A percentile compares a stretch with the other conserved stretches of the same genome.
These are phyloP conservation scores for Cardinalis cardinalis DNA, from an alignment of 2,113 vertebrate genomes.

Conservation along the genomic window DNA sequence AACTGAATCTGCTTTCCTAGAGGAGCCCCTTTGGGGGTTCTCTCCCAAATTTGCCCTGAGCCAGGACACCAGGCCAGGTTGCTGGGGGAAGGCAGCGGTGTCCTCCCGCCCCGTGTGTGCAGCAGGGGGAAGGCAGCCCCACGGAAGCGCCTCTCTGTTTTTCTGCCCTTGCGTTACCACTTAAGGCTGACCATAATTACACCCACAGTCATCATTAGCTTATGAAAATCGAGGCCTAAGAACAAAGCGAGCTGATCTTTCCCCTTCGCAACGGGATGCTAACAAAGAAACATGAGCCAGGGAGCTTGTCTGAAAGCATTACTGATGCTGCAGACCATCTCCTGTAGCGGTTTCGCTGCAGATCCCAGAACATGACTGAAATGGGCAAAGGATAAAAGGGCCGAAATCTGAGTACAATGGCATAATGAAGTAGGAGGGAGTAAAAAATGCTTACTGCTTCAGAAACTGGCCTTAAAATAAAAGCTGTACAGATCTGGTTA, in stretches of 20 bases:
- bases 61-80: not conserved
- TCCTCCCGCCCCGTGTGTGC: fast-evolving
- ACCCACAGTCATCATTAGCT: slow-evolving; percentile 29
- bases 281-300: slow-evolving; percentile 44
- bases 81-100: fast-evolving
- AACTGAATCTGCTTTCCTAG: no score
- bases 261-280: slow-evolving; percentile 8
- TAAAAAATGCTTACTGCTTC: slow-evolving; percentile 61
- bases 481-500: slow-evolving; percentile 41
- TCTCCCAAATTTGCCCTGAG: no score
- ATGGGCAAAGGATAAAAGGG: slow-evolving; percentile 57
- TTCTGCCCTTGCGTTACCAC: not conserved
- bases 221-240: slow-evolving; percentile 35
- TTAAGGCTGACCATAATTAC: slow-evolving; percentile 31
- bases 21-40: no score
- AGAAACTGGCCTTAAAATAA: slow-evolving; percentile 65
- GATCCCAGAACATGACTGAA: slow-evolving; percentile 61
- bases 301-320: slow-evolving; percentile 11
- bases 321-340: slow-evolving; percentile 56
- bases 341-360: slow-evolving; percentile 45
- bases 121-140: not conserved
- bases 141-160: not conserved
- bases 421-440: slow-evolving; percentile 56
- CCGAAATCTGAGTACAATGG: slow-evolving; percentile 61
- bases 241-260: slow-evolving; percentile 39